Percentiles rank a stretch among this genome's conserved stretches.
These are phyloP conservation scores for Dromiciops gliroides DNA, from an alignment of 2,113 vertebrate genomes.

Conservation along the genomic window DNA sequence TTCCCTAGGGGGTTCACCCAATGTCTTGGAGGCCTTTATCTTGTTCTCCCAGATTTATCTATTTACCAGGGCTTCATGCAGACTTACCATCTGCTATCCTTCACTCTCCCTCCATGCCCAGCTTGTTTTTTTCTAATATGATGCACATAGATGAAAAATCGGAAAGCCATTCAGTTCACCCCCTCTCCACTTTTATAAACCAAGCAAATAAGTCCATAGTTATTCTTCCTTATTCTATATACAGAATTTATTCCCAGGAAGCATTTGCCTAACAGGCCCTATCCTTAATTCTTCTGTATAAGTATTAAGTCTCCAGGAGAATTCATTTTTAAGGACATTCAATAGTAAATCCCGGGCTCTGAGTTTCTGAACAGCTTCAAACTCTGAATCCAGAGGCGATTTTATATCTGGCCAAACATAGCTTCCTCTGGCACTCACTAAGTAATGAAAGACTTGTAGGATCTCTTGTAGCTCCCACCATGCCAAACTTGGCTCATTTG, in stretches of 20 bases:
- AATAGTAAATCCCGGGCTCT: neutral
- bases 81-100: neutral
- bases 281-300: neutral
- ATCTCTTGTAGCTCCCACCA: neutral
- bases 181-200: neutral
- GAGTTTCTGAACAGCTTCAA: neutral
- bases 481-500: constrained; percentile 13
- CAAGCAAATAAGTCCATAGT: neutral
- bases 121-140: neutral
- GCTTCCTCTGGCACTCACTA: neutral
- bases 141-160: neutral
- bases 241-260: neutral
- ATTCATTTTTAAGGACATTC: neutral
- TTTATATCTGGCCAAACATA: neutral
- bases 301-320: neutral
- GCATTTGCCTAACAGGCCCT: neutral
- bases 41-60: neutral
- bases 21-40: neutral
- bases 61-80: neutral
- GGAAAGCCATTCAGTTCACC: neutral
- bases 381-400: constrained; percentile 21
- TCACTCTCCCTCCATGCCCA: neutral
- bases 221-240: neutral
- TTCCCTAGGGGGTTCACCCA: neutral
- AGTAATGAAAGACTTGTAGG: neutral